Base-by-base conservation (phyloP, 2,113 vertebrate species). In the sheep (Ovis aries) region DNA sequence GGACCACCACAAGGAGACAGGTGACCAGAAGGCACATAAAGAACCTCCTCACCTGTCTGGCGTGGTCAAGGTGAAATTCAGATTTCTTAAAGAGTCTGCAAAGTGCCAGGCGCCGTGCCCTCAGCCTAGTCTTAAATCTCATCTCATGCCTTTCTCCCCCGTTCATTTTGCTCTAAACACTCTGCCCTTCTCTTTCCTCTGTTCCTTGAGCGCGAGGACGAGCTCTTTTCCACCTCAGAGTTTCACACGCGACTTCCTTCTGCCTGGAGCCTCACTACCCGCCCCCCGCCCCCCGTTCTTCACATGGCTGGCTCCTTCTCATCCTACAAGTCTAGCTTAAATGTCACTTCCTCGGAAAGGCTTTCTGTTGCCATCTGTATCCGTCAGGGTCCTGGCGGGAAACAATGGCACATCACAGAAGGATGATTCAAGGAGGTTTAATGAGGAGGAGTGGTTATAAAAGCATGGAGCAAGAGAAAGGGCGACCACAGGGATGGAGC, bases 311-410 rank as follows among this genome's bases (percentile, higher is more conserved):
- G 91, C 97, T 96, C 89, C 31, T 48, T 85, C 95, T 74, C 97
- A 91, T 90, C 95, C 77, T 90, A 87, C 96, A 93, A 97, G 96
- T 96, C 94, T 97, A 94, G 91, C 96, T 98, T 97, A 98, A 98
- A 98, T 98, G 95, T 98, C 97, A 98, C 87, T 97, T 97, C 97
- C 96, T 97, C 91, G 33, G 95, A 96, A 96, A 97, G 91, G 48
- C 62, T 97, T 97, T 96, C 94, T 94, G 48, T 80, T 94, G 93
- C 98, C 97, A 98, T 98, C 97, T 98, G 97, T 94, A 97, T 95
- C 96, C 74, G 62, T 84, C 88, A 71, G 95, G 95, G 94, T 94
- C 87, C 96, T 97, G 86, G 91, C 6, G 27, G 95, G 74, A 97
- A 95, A 98, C 96, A 94, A 96, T 90, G 91, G 91, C 31, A 74